Percentiles rank a stretch among this genome's conserved stretches.
These are phyloP conservation scores for Bellardia pandia DNA, from an alignment of 2,888 invertebrate species.

Conservation along the genomic window DNA sequence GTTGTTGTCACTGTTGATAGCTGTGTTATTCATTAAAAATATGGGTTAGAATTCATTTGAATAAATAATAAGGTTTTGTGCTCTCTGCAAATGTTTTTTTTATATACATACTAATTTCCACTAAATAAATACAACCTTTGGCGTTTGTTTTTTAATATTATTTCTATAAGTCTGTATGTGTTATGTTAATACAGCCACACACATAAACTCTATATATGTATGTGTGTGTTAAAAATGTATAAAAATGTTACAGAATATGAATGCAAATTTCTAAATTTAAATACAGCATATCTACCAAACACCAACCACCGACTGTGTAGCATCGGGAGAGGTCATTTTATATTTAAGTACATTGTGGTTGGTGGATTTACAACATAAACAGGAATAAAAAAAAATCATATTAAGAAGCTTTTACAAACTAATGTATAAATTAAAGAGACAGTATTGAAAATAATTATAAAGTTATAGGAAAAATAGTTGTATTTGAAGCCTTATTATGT, in stretches of 20 bases:
- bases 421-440: too few species aligned
- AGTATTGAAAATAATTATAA: too few species aligned
- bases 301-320: too few species aligned
- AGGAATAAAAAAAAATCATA: too few species aligned
- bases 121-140: slow-evolving; percentile 40
- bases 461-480: too few species aligned
- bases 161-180: too few species aligned
- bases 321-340: neutral
- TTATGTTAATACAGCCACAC: too few species aligned
- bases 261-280: neutral
- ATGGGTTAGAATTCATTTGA: slow-evolving; percentile 54
- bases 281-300: neutral
- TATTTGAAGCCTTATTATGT: too few species aligned
- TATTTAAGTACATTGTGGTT: neutral
- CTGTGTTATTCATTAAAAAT: slow-evolving; percentile 11
- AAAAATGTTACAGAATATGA: neutral
- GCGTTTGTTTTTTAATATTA: slow-evolving; percentile 9
- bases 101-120: slow-evolving; percentile 12
- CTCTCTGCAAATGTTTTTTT: neutral
- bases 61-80: neutral
- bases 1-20: neutral
- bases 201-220: neutral
- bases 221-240: neutral
- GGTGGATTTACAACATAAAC: neutral
- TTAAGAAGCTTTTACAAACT: too few species aligned